Percentiles rank a stretch among this genome's conserved stretches.
Conservation (phyloP, 2,797 vertebrate species). For the Xyrichtys novacula region DNA sequence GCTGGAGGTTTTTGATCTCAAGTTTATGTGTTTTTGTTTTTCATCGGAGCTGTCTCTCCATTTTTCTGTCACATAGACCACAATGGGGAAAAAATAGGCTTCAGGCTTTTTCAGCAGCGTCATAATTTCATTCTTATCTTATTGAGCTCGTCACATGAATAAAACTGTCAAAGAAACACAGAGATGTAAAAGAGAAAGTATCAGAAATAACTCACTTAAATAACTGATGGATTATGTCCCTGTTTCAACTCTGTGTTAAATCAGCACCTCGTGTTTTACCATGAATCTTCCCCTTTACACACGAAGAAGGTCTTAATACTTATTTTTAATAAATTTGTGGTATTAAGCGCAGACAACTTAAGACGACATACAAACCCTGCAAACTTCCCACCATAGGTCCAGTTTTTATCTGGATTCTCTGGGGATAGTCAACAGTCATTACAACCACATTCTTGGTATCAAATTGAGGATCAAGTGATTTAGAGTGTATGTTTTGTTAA, state of each 20-base stretch:
- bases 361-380: not conserved
- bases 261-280: not conserved
- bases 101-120: not conserved
- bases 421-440: not conserved
- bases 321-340: not conserved
- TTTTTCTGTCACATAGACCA: not conserved
- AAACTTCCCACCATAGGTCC: not conserved
- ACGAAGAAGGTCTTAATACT: too few relatives aligned
- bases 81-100: not conserved
- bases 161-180: not conserved
- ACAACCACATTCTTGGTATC: not conserved
- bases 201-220: not conserved
- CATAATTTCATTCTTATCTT: not conserved
- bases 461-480: not conserved
- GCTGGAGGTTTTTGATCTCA: not conserved
- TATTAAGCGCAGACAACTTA: not conserved
- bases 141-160: not conserved
- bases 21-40: not conserved
- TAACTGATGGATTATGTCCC: not conserved
- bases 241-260: not conserved
- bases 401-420: too few relatives aligned
- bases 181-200: not conserved
- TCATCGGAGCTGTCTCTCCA: not conserved
- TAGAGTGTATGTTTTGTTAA: too few relatives aligned
- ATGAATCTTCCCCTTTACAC: too few relatives aligned